phyloP scores from a whole-genome alignment of 2,797 vertebrate genomes.

The Ispidina picta region DNA sequence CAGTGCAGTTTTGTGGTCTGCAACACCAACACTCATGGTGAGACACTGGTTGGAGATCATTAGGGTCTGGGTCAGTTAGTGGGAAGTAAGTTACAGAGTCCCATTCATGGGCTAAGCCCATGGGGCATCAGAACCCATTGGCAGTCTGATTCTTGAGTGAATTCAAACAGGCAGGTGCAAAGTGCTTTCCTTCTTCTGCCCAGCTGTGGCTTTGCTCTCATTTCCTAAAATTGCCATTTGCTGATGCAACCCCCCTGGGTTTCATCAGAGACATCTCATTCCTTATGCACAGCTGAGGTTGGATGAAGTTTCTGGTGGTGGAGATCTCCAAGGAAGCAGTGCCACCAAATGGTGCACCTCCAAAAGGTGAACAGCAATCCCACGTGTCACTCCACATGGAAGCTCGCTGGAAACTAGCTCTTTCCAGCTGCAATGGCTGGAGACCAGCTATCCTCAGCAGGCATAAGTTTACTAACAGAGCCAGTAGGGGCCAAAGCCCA shows the following conservation, averaged over 20 bases:
- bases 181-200: not conserved
- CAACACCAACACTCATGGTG: not conserved
- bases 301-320: not conserved
- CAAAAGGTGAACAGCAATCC: not conserved
- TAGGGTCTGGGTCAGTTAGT: not conserved
- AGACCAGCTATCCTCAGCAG: not conserved
- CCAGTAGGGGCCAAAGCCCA: not conserved
- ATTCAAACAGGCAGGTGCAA: not conserved
- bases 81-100: not conserved
- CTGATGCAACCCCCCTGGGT: not conserved
- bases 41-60: not conserved
- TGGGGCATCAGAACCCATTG: not conserved
- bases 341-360: not conserved
- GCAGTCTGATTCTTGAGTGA: not conserved
- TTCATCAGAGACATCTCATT: not conserved
- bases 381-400: rapidly evolving
- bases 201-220: not conserved
- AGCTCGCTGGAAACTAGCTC: not conserved
- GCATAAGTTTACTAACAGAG: not conserved
- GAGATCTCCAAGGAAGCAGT: not conserved
- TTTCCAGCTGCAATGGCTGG: not conserved
- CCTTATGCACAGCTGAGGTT: not conserved
- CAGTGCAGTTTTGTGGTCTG: not conserved
- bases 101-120: not conserved
- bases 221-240: not conserved